A percentile compares a stretch with the other conserved stretches of the same genome.
phyloP scores from a whole-genome alignment of 2,888 invertebrate species.

The Pristionchus maxplancki region DNA sequence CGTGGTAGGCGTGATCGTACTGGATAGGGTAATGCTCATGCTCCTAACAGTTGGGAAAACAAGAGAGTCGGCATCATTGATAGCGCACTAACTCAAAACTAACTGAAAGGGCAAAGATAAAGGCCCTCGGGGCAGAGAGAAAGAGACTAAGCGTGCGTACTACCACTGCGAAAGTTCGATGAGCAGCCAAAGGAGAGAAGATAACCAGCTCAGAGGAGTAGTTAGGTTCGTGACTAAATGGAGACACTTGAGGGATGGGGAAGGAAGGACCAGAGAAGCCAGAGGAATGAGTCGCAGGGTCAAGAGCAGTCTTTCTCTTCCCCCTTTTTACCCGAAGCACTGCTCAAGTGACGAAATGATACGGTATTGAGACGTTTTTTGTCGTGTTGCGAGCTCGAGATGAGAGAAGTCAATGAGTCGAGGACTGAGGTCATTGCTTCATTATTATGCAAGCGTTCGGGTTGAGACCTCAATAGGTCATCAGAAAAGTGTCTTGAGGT shows the following conservation, averaged over 20 bases:
- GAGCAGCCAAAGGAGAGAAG: neutral
- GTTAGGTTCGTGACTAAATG: neutral
- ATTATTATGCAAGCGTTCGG: neutral
- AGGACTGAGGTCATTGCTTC: neutral
- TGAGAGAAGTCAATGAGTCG: slow-evolving; percentile 26
- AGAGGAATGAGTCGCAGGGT: slow-evolving; percentile 18
- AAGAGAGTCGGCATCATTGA: neutral
- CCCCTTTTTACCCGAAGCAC: slow-evolving; percentile 14
- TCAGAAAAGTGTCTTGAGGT: too few relatives aligned
- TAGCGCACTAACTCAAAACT: neutral
- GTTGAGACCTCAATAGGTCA: neutral
- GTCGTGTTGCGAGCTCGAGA: slow-evolving; percentile 7
- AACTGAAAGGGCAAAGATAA: neutral
- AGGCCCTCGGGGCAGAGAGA: neutral
- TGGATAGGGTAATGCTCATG: too few relatives aligned
- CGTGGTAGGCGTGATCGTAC: too few relatives aligned
- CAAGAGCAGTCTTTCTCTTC: neutral
- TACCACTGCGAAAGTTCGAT: slow-evolving; percentile 9
- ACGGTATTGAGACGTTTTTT: slow-evolving; percentile 43
- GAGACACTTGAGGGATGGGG: neutral
- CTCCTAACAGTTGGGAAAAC: neutral
- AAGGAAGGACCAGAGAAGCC: neutral
- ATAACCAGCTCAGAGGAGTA: slow-evolving; percentile 17
- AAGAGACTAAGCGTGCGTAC: neutral
- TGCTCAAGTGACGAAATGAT: slow-evolving; percentile 36